phyloP scores from a whole-genome alignment of 2,113 vertebrate species.

The Neotragus moschatus region DNA sequence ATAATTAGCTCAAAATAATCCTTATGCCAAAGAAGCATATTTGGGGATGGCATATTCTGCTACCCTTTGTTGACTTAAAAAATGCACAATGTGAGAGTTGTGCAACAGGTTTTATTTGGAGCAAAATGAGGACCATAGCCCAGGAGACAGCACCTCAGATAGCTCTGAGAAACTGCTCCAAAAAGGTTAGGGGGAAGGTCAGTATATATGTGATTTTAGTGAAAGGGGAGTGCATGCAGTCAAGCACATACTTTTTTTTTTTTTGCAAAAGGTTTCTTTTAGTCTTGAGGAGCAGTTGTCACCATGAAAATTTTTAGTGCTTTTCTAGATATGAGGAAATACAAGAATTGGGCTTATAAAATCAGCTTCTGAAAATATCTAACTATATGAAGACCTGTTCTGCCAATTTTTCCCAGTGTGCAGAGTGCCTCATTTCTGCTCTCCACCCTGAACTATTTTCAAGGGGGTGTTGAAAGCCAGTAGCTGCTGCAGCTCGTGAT shows the following conservation, averaged over 20 bases:
- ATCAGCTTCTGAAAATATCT: background rate
- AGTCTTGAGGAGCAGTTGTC: background rate
- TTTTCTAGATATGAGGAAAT: background rate
- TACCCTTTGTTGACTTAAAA: background rate
- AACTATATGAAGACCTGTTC: background rate
- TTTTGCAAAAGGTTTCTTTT: background rate
- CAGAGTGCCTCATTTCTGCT: background rate
- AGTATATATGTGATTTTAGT: background rate
- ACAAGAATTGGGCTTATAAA: background rate
- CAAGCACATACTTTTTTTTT: background rate
- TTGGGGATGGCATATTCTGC: background rate
- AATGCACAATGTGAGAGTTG: background rate
- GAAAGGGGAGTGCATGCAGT: background rate
- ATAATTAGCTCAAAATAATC: background rate
- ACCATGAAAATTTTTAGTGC: background rate
- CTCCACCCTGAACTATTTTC: background rate
- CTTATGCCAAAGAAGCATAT: background rate
- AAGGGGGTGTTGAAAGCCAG: background rate
- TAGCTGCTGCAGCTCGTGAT: background rate
- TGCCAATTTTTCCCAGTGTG: background rate
- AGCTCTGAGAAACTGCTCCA: background rate
- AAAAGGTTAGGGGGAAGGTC: background rate
- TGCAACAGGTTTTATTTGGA: background rate
- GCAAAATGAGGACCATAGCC: background rate
- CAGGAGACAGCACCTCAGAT: background rate